phyloP scores from a whole-genome alignment of 2,113 vertebrate species.

The Eurystomus gularis region DNA sequence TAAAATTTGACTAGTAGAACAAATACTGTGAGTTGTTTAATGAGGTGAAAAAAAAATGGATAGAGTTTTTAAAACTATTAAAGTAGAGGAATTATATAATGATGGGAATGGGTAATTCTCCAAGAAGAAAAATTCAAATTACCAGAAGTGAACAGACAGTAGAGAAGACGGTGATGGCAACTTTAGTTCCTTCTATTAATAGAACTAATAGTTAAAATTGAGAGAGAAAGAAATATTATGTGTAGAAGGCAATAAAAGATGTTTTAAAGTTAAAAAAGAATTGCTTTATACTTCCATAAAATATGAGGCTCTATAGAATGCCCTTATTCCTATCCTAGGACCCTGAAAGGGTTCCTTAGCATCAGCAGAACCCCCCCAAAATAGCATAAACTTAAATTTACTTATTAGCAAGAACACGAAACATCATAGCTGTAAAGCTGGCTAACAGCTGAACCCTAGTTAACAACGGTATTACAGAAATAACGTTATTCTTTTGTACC shows the following conservation, averaged over 20 bases:
- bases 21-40: background rate
- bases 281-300: background rate
- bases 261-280: background rate
- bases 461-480: background rate
- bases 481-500: background rate
- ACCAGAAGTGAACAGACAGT: background rate
- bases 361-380: background rate
- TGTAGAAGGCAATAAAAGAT: background rate
- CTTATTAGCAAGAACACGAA: background rate
- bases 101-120: background rate
- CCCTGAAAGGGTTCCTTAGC: background rate
- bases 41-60: background rate
- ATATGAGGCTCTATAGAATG: fast-evolving
- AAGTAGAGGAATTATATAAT: background rate
- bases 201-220: background rate
- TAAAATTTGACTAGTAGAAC: background rate
- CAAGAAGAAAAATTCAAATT: slow-evolving; percentile 20
- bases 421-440: background rate
- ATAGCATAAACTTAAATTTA: background rate
- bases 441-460: background rate
- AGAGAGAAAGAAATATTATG: background rate
- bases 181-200: background rate
- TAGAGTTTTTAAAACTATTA: background rate
- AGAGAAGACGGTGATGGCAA: background rate
- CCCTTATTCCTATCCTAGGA: background rate